Percentiles rank a stretch among this genome's conserved stretches.
These are phyloP conservation scores for Alloscopus bannaensis DNA, from an alignment of 2,888 invertebrate species.

Conservation along the genomic window DNA sequence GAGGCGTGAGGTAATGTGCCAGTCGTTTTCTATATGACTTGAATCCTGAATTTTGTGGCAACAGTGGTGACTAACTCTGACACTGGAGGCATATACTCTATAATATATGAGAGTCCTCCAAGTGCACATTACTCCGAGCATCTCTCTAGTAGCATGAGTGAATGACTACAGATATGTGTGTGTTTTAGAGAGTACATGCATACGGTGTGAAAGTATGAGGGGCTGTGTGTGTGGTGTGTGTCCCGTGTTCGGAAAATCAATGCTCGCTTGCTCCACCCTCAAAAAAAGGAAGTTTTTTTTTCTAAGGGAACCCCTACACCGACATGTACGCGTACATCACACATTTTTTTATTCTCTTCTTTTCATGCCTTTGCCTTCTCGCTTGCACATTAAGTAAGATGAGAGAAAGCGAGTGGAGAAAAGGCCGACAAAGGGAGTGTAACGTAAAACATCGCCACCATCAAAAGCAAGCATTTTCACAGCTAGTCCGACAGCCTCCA, in stretches of 20 bases:
- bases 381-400: not conserved
- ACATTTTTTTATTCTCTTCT: slow-evolving; percentile 1
- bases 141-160: too few species aligned
- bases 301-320: slow-evolving; percentile 31
- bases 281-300: too few species aligned
- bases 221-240: too few species aligned
- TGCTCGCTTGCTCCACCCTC: slow-evolving; percentile 59
- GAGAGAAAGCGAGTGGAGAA: too few species aligned
- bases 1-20: slow-evolving; percentile 25
- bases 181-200: too few species aligned
- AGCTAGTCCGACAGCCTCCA: not conserved
- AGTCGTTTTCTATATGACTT: slow-evolving; percentile 37
- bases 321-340: too few species aligned
- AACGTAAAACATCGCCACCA: slow-evolving; percentile 9
- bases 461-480: not conserved
- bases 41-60: slow-evolving; percentile 40
- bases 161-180: too few species aligned
- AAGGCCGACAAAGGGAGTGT: slow-evolving; percentile 8
- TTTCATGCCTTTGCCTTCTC: not conserved
- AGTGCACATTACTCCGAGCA: not conserved
- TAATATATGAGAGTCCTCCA: slow-evolving; percentile 5
- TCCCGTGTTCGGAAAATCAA: slow-evolving; percentile 64
- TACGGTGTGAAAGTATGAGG: too few species aligned
- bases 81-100: not conserved
- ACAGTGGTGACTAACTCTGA: slow-evolving; percentile 32